Evolutionary conservation across 2,888 invertebrate genomes (phyloP).

Genomic region (Drosophila helvetica): DNA sequence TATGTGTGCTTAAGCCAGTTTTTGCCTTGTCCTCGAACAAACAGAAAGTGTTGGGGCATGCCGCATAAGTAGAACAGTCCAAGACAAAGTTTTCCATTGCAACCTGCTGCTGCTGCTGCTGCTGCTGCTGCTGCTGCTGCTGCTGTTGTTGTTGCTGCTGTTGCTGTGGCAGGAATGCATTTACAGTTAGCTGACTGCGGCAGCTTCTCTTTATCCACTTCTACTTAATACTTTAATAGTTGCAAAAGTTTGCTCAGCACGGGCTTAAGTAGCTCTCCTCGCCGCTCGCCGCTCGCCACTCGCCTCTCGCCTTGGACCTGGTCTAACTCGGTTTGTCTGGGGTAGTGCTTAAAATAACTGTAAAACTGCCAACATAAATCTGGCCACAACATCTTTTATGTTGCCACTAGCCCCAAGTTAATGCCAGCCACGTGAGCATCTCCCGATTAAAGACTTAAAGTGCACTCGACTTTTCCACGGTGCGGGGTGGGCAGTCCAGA

Average conservation of each 20-base stretch:
- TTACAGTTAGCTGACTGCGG: constrained; percentile 40
- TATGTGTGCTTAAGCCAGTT: constrained; percentile 63
- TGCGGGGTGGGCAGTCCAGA: too few species aligned
- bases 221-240: constrained; percentile 82
- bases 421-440: constrained; percentile 56
- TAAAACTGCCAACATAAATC: constrained; percentile 80
- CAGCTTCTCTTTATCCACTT: constrained; percentile 63
- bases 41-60: constrained; percentile 67
- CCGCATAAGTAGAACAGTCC: constrained; percentile 55
- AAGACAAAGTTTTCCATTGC: constrained; percentile 57
- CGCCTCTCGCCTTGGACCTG: constrained; percentile 20
- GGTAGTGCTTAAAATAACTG: constrained; percentile 74
- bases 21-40: constrained; percentile 37
- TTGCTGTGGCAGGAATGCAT: constrained; percentile 41
- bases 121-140: constrained; percentile 17
- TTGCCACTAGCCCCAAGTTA: constrained; percentile 62
- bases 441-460: constrained; percentile 23
- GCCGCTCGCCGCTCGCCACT: not conserved
- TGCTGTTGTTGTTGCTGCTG: constrained; percentile 29
- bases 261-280: constrained; percentile 74
- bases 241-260: constrained; percentile 74
- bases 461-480: not conserved
- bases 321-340: constrained; percentile 48
- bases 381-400: constrained; percentile 76
- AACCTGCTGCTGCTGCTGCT: constrained; percentile 35